Conservation (phyloP, 2,888 invertebrate species). For the Mystacides longicornis region DNA sequence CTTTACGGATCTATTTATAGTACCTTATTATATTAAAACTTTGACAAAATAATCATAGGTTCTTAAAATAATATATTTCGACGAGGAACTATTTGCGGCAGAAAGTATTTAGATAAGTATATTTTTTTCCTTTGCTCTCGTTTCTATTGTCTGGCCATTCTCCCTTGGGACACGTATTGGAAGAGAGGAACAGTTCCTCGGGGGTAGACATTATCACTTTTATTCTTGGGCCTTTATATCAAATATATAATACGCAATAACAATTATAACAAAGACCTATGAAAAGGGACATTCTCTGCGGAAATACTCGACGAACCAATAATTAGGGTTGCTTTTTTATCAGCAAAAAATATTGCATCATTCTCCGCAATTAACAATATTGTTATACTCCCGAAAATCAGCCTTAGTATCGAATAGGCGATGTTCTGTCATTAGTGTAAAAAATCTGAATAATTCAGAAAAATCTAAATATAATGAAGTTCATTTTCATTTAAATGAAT, state of each 20-base stretch:
- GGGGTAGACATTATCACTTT: slow-evolving; percentile 18
- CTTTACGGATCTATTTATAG: no score
- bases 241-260: neutral
- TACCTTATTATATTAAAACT: no score
- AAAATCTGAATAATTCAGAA: no score
- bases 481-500: no score
- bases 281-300: slow-evolving; percentile 15
- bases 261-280: slow-evolving; percentile 19
- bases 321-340: neutral
- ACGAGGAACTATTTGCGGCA: neutral
- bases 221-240: slow-evolving; percentile 13
- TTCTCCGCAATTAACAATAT: neutral
- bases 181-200: slow-evolving; percentile 8
- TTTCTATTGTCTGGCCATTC: slow-evolving; percentile 14
- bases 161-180: slow-evolving; percentile 3
- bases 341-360: no score
- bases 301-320: slow-evolving; percentile 16
- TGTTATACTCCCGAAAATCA: no score
- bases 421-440: neutral
- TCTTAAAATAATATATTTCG: neutral
- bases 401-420: no score
- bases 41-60: neutral
- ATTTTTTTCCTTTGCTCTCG: slow-evolving; percentile 5
- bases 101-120: neutral
- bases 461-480: no score